Evolutionary conservation across 2,113 vertebrate genomes (phyloP), one percentile per base, ranked within the genome.

Genomic region (Sphyrna mokarran): DNA sequence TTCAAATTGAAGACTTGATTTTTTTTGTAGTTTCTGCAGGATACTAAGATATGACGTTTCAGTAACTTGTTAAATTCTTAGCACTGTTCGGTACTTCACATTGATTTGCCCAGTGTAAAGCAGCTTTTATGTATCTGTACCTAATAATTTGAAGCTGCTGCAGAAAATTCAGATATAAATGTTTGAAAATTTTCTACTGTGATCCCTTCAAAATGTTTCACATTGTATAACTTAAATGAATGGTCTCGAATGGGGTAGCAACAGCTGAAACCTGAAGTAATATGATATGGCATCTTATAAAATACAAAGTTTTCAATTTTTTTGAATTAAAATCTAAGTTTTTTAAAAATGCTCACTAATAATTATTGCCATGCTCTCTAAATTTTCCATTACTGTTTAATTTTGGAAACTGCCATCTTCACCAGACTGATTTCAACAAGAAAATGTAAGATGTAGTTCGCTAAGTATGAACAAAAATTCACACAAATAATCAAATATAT

Each of bases 191-290:
- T 83, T n/a, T n/a, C 10, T n/a, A 14, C 40, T 83, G 78, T 23
- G 78, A 83, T 83, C n/a, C n/a, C 78, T 83, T 86, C 20, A 86
- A 54, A 86, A 86, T 48, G 48, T 86, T 86, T 86, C 83, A 22
- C 37, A 23, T 2, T 23, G 8, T 80, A 37, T 29, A 85, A 85
- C 2, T 26, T 83, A 83, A 83, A 83, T 43, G 37, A 16, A 40
- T 23, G 9, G 43, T 23, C 9, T 7, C 9, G 2, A 26, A 54
- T 29, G 22, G 85, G 22, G 10, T 26, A 23, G 26, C 29, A 43
- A 43, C 40, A 43, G 78, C 29, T 76, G 72, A 76, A 76, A 76
- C 8, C 72, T 76, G 10, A 61, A 61, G 29, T 58, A 10, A 90
- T 23, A 89, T 89, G 13, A 58, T 11, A 89, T 16, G 87, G 29